These are phyloP conservation scores for Hestina assimilis DNA, from an alignment of 1,140 invertebrate genomes.

Conservation along the genomic window DNA sequence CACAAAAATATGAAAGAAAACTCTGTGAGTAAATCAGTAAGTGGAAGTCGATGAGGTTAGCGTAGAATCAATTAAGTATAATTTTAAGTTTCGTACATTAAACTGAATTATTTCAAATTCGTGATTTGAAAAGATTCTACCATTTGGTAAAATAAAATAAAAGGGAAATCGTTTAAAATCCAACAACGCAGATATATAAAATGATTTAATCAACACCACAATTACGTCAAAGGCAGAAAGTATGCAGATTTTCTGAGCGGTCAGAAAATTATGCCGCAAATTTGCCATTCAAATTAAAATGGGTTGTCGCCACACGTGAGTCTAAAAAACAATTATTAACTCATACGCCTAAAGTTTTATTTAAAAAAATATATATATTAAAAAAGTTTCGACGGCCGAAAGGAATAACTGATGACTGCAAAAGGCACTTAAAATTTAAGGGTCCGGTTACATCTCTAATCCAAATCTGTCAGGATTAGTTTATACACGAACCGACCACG, in stretches of 20 bases:
- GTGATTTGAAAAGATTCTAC: no score
- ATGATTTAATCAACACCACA: slow-evolving; percentile 36
- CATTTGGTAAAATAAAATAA: not conserved
- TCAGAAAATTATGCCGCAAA: slow-evolving; percentile 53
- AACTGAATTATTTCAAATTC: not conserved
- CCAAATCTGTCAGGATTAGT: no score
- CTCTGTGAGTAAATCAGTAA: not conserved
- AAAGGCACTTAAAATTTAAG: no score
- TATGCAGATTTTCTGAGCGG: slow-evolving; percentile 45
- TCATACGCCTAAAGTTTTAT: slow-evolving; percentile 29
- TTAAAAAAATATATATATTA: slow-evolving; percentile 3
- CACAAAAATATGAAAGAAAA: not conserved
- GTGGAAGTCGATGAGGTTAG: no score
- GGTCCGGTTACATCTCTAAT: no score
- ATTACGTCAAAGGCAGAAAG: slow-evolving; percentile 42
- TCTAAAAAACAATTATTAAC: slow-evolving; percentile 51
- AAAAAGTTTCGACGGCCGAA: slow-evolving; percentile 11
- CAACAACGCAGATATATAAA: slow-evolving; percentile 17
- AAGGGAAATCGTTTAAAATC: slow-evolving; percentile 3
- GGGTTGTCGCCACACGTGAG: slow-evolving; percentile 38
- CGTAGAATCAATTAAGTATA: not conserved
- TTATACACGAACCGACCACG: no score
- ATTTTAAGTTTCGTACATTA: not conserved
- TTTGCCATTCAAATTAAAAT: slow-evolving; percentile 66
- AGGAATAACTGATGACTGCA: no score